Percentiles rank a stretch among this genome's conserved stretches.
These are phyloP conservation scores for Gymnarchus niloticus DNA, from an alignment of 2,113 vertebrate species.

Conservation along the genomic window DNA sequence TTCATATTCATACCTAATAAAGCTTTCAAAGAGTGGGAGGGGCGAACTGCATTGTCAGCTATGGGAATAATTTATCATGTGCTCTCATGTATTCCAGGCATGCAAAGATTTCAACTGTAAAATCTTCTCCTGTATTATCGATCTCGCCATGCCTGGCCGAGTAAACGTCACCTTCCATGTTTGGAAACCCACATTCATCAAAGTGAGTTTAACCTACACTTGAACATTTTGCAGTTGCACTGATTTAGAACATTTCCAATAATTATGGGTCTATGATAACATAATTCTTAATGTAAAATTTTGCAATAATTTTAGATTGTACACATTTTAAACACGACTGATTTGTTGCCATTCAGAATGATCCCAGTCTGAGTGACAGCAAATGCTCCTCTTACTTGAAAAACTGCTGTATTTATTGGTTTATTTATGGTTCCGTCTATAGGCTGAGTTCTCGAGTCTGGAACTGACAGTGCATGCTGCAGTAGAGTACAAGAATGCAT, in stretches of 20 bases:
- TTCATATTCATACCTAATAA: neutral
- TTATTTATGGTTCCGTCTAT: conserved; percentile 37
- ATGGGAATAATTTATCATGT: neutral
- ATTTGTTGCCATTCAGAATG: neutral
- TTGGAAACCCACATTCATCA: conserved; percentile 88
- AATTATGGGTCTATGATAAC: neutral
- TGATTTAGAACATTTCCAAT: neutral
- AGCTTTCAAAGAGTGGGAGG: neutral
- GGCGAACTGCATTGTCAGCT: neutral
- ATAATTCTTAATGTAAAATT: neutral
- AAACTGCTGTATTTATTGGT: neutral
- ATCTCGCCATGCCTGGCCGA: conserved; percentile 59
- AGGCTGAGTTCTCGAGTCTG: conserved; percentile 77
- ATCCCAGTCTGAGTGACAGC: too few species aligned
- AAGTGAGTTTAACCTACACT: conserved; percentile 58
- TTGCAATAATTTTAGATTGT: neutral
- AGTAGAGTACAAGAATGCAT: conserved; percentile 47
- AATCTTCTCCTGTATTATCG: conserved; percentile 67
- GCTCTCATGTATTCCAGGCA: conserved; percentile 56
- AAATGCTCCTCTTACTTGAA: neutral
- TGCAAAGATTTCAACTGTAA: conserved; percentile 62
- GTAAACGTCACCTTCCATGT: conserved; percentile 80
- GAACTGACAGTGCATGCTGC: conserved; percentile 67
- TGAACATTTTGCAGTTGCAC: neutral
- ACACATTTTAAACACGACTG: neutral